Evolutionary conservation across 2,888 invertebrate species (phyloP).

Genomic region (Tetropium fuscum): DNA sequence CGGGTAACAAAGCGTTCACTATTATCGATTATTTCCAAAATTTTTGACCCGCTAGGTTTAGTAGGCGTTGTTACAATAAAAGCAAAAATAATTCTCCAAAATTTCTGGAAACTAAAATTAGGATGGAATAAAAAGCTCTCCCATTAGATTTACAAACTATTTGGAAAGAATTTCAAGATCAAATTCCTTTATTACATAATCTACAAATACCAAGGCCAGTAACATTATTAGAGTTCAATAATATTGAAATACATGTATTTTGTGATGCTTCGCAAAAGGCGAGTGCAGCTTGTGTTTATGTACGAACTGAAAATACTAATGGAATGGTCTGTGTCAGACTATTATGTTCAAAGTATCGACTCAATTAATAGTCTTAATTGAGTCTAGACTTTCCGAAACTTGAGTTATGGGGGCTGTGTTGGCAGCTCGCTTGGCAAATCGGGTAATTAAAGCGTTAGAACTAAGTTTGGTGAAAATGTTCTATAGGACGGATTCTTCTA

Average conservation of each 20-base stretch:
- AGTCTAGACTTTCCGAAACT: not conserved
- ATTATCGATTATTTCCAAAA: conserved; percentile 18
- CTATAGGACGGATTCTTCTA: not conserved
- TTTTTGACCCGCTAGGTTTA: conserved; percentile 27
- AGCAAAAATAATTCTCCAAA: conserved; percentile 11
- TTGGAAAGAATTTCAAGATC: not conserved
- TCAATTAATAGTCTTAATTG: not conserved
- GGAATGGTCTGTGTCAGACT: not conserved
- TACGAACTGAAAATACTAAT: not conserved
- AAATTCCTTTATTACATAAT: not conserved
- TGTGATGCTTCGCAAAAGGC: not conserved
- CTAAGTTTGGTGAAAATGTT: too few species aligned
- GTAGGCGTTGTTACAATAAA: conserved; percentile 2
- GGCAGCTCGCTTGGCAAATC: not conserved
- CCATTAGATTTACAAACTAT: not conserved
- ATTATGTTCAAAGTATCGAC: conserved; percentile 5
- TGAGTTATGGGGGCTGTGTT: conserved; percentile 1
- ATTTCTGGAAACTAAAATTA: conserved; percentile 7
- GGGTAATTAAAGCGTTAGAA: not conserved
- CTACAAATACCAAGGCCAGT: conserved; percentile 8
- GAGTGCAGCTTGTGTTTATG: not conserved
- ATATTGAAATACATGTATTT: conserved; percentile 1
- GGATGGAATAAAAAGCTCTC: conserved; percentile 3
- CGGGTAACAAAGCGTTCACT: conserved; percentile 14
- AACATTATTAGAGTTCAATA: not conserved